Evolutionary conservation across 2,888 invertebrate genomes (phyloP), one percentile per base, ranked within the genome.

Genomic region (Cenopis cana): DNA sequence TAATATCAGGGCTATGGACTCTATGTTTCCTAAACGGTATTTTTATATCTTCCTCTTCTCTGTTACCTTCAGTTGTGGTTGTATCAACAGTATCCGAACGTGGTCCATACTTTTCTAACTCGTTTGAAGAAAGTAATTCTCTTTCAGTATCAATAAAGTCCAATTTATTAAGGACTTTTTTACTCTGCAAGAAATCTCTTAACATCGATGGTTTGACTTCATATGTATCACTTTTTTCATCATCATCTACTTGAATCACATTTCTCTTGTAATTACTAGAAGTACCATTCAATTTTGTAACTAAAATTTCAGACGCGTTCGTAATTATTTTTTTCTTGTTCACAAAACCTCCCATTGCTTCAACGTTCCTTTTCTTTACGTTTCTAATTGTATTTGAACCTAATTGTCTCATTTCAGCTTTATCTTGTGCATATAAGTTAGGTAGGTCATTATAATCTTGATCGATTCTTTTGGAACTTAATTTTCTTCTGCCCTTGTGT

Each of bases 401-500:
- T 1, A 62, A 20, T 36, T 36, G 36, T n/a, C n/a, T 38, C n/a
- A 38, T 38, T 54, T 38, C 3, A 10, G 18, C 0, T 52, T 24
- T 64, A 33, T 52, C 3, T 17, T 5, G 1, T 11, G 24, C 52
- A 14, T 55, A n/a, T 14, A 29, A 9, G 0, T 9, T 14, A 55
- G 29, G 14, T 29, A 14, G 12, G 0, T 52, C 52, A 12, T 12
- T 52, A 8, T 62, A 33, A 4, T 62, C 62, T 18, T 36, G 86
- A 11, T 11, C n/a, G 5, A n/a, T 83, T 6, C 80, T 82, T 3
- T 78, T 82, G 24, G 1, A 74, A 79, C 5, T 80, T 82, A 6
- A 76, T 79, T 0, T 84, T 29, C 38, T 87, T 87, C 55, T 86
- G 85, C 0, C 84, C 81, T 0, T 85, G 62, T 0, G 24, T 24